Evolutionary conservation across 2,113 vertebrate species (phyloP).

Genomic region (Brachypteracias leptosomus): DNA sequence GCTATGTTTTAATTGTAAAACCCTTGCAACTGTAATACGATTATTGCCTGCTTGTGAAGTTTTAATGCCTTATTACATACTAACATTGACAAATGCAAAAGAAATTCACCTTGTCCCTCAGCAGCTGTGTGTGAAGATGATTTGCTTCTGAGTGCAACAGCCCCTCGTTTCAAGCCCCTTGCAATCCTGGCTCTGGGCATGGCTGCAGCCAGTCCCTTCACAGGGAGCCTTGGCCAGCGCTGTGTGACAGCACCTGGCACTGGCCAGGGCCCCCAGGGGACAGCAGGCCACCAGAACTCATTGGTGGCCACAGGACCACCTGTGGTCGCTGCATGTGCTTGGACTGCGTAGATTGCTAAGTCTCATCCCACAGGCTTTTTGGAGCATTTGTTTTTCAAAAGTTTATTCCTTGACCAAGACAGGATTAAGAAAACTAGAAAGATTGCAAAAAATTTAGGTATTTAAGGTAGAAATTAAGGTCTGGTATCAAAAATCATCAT

Average conservation of each 20-base stretch:
- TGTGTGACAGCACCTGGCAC: not conserved
- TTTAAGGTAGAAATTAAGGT: not conserved
- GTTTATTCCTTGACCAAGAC: not conserved
- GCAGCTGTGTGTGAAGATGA: not conserved
- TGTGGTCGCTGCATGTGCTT: fast-evolving
- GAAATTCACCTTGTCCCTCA: not conserved
- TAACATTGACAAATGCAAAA: not conserved
- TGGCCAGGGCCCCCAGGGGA: not conserved
- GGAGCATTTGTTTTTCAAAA: not conserved
- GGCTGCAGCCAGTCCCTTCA: not conserved
- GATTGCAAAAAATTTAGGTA: not conserved
- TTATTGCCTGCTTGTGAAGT: not conserved
- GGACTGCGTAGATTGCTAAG: not conserved
- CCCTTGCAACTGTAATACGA: not conserved
- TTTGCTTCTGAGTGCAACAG: not conserved
- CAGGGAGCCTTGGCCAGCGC: not conserved
- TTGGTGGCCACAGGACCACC: not conserved
- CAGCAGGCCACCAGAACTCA: not conserved
- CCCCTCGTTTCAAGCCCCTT: not conserved
- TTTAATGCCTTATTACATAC: not conserved
- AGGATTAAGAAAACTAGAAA: not conserved
- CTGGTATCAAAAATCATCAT: not conserved
- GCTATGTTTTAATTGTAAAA: not conserved
- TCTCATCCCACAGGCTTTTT: not conserved
- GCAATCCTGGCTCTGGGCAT: not conserved